Evolutionary conservation across 2,797 vertebrate genomes (phyloP), one percentile per base, ranked within the genome.

Genomic region (Gadopsis bispinosus): DNA sequence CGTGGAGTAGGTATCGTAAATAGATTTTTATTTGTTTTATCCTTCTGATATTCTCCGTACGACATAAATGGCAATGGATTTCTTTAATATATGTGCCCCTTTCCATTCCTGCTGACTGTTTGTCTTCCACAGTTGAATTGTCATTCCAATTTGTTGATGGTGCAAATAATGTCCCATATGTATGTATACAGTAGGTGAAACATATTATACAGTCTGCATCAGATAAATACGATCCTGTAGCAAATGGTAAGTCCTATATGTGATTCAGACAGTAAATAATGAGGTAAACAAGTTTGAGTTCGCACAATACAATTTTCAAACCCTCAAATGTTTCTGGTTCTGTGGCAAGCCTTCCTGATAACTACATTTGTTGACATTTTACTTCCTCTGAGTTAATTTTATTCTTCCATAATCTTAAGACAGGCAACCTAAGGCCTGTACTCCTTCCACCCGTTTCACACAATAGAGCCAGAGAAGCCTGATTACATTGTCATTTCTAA

Each of bases 401-500:
- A 75, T 48, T 31, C 65, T 31, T 20, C 33, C 56, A 65, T 84
- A 87, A 88, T 91, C 82, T 87, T 16, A 43, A 50, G 31, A 67
- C 71, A 75, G 63, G 68, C 81, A 83, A 78, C 75, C 69, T 67
- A 81, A 84, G 77, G 73, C 45, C 37, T 65, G 55, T 69, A 70
- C 70, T 71, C 55, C 70, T 65, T 71, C 51, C 47, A 54, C 39
- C 31, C 60, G 54, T 19, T 58, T 79, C 48, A 13, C 81, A 79
- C 83, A 76, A 62, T 37, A 51, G 37, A 67, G 54, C 63, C 75
- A 31, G 33, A 47, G 68, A 33, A 53, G 35, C 37, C 65, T 63
- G 85, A 88, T 89, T 85, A 85, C 84, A 73, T 80, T 86, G 88
- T 86, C 77, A 76, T 63, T 69, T 69, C 13, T 72, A 73, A 83